Evolutionary conservation across 2,113 vertebrate genomes (phyloP), one percentile per base, ranked within the genome.

Genomic region (Tapirus terrestris): DNA sequence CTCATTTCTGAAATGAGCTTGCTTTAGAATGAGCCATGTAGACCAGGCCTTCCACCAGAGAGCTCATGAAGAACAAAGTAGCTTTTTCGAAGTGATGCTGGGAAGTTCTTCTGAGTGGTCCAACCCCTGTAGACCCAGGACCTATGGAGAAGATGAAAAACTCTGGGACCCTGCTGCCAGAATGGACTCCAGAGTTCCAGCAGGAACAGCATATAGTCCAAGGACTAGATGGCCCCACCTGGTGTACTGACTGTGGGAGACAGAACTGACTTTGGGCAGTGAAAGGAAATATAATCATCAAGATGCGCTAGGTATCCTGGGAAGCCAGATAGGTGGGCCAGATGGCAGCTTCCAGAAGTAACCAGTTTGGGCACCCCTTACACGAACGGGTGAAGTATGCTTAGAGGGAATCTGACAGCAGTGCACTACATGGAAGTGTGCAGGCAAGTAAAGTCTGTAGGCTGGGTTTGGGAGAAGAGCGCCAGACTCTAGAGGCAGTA

Each of bases 1-100:
- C 21, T 96, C 61, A 95, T 92, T 89, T 89, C 80, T 45, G 23
- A 75, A 92, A 81, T 7, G 72, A 73, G 51, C 51, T 51, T 68
- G 6, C 29, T 83, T 75, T 83, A 93, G 20, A 76, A 80, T 43
- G 16, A 91, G 43, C 21, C 36, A 14, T 82, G 7, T 51, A 90
- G 70, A 72, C 48, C 60, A 80, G 10, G 27, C 18, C 31, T 75
- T 76, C 51, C 53, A 53, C 43, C 65, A 87, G 63, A 83, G 21
- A 96, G 79, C 56, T 79, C 8, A 53, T 84, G 29, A 88, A 58
- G 36, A 94, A 56, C 7, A 36, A 53, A 89, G 11, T 29, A 70
- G 20, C 20, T 14, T 67, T 84, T 93, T 70, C 68, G 13, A 73
- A 5, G 27, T 36, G 9, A 45, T 16, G 10, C 33, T 63, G 16